Evolutionary conservation across 1,140 invertebrate genomes (phyloP).

Genomic region (Monochamus saltuarius): DNA sequence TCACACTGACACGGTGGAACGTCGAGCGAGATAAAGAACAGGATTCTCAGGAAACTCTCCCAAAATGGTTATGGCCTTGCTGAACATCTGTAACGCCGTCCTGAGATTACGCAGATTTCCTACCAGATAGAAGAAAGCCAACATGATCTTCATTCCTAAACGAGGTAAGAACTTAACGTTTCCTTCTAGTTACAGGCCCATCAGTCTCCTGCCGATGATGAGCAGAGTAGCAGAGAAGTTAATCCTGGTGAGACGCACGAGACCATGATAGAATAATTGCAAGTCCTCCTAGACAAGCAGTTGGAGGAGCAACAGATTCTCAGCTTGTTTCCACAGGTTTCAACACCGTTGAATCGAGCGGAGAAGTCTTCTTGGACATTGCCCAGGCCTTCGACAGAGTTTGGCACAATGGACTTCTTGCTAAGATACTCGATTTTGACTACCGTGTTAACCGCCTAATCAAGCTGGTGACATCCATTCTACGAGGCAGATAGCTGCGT

Average conservation of each 20-base stretch:
- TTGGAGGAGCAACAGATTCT: conserved; percentile 43
- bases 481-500: conserved; percentile 29
- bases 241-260: neutral
- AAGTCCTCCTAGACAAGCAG: conserved; percentile 28
- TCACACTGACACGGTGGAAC: no score
- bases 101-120: no score
- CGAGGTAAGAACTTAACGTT: conserved; percentile 25
- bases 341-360: conserved; percentile 39
- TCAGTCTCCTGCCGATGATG: conserved; percentile 37
- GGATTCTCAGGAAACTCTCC: no score
- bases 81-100: no score
- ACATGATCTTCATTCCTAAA: conserved; percentile 30
- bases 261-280: neutral
- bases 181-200: conserved; percentile 45
- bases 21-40: no score
- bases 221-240: conserved; percentile 44
- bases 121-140: no score
- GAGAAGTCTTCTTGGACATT: conserved; percentile 35
- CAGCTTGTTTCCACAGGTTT: conserved; percentile 21
- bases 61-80: no score
- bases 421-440: conserved; percentile 32
- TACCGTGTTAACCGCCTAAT: conserved; percentile 22
- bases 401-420: conserved; percentile 39
- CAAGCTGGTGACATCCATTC: conserved; percentile 27
- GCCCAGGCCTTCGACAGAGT: conserved; percentile 44